These are phyloP conservation scores for Galagoides demidoff DNA, from an alignment of 2,797 vertebrate species.

Conservation along the genomic window DNA sequence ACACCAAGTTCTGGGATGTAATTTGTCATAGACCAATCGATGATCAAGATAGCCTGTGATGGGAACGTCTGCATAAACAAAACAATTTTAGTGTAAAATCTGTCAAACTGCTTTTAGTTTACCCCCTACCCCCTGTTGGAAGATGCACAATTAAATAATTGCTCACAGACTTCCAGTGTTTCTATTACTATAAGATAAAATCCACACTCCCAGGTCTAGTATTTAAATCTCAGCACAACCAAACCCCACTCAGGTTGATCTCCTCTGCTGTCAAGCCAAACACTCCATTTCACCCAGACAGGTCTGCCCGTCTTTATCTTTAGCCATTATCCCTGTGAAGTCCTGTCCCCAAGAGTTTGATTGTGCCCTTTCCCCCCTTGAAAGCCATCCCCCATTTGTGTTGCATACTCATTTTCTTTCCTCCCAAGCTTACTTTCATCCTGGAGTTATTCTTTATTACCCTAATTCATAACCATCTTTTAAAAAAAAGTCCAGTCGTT, in stretches of 20 bases:
- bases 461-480: neutral
- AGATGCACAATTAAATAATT: conserved; percentile 37
- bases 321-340: neutral
- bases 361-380: neutral
- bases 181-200: neutral
- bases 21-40: neutral
- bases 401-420: neutral
- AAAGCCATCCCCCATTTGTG: neutral
- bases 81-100: neutral
- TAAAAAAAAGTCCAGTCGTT: neutral
- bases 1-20: neutral
- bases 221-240: neutral
- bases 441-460: neutral
- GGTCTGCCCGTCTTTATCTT: neutral
- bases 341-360: neutral
- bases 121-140: neutral
- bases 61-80: neutral
- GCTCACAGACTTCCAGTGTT: neutral
- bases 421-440: neutral
- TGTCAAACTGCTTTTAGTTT: neutral
- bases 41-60: neutral
- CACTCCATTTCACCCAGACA: fast-evolving
- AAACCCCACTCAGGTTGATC: neutral
- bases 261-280: neutral
- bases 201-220: neutral